These are phyloP conservation scores for Harpalus rufipes DNA, from an alignment of 2,888 invertebrate genomes.

Conservation along the genomic window DNA sequence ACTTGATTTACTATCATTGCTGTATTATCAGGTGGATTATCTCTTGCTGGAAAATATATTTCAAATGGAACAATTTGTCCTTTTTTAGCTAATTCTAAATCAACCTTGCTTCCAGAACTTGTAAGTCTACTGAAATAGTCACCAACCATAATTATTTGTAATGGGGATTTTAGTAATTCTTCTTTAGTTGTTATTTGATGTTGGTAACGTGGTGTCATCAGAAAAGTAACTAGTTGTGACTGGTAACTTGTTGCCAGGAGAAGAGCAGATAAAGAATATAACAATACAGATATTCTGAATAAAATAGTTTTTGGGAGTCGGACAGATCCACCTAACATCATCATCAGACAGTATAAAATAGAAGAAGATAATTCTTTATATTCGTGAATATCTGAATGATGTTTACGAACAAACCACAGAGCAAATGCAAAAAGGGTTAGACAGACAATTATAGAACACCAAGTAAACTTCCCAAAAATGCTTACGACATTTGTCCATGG, in stretches of 20 bases:
- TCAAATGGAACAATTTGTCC: constrained; percentile 15
- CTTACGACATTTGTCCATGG: constrained; percentile 43
- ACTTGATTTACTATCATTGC: constrained; percentile 34
- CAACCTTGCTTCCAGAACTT: constrained; percentile 26
- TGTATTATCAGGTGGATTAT: not conserved
- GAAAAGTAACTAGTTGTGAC: constrained; percentile 49
- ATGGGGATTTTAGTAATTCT: constrained; percentile 40
- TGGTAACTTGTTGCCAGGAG: constrained; percentile 48
- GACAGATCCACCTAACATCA: constrained; percentile 24
- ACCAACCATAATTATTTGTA: constrained; percentile 15
- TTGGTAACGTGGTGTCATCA: constrained; percentile 30
- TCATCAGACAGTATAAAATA: constrained; percentile 11
- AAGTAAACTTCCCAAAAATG: constrained; percentile 38
- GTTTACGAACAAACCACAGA: constrained; percentile 24
- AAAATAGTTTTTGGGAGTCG: constrained; percentile 40
- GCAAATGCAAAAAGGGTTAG: not conserved
- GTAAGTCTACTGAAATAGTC: constrained; percentile 30
- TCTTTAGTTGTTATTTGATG: constrained; percentile 58
- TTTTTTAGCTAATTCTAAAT: constrained; percentile 29
- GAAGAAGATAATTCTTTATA: constrained; percentile 16
- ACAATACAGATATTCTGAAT: constrained; percentile 40
- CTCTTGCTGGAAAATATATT: not conserved
- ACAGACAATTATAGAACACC: constrained; percentile 5
- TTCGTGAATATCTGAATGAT: constrained; percentile 20
- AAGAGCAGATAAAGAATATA: constrained; percentile 44